These are phyloP conservation scores for Catharus ustulatus DNA, from an alignment of 2,797 vertebrate species.

Conservation along the genomic window DNA sequence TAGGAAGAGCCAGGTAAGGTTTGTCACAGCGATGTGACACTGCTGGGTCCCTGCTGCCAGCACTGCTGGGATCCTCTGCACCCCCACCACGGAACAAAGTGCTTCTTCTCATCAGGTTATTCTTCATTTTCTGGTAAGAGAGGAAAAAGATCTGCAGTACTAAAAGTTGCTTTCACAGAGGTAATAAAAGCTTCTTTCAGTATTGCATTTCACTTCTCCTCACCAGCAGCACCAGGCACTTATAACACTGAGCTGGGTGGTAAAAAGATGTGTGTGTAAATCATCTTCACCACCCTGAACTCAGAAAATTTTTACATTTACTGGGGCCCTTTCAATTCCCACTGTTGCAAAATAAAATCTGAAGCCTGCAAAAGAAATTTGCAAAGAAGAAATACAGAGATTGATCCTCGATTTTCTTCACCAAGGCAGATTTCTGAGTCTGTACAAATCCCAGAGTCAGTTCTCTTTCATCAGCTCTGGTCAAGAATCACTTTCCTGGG, in stretches of 20 bases:
- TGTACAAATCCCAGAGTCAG: background rate
- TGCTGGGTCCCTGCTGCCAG: conserved; percentile 15
- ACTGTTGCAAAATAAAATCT: background rate
- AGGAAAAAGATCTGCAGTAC: background rate
- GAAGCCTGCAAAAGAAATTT: background rate
- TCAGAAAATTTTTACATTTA: background rate
- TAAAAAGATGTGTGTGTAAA: background rate
- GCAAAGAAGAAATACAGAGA: background rate
- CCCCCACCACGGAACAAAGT: fast-evolving
- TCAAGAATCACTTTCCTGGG: background rate
- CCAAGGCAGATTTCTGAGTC: background rate
- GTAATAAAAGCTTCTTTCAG: background rate
- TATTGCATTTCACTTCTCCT: background rate
- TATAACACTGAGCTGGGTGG: background rate
- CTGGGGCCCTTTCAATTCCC: background rate
- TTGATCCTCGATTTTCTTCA: background rate
- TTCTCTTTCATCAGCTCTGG: background rate
- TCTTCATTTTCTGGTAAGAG: background rate
- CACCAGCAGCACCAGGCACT: background rate
- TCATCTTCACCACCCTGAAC: background rate
- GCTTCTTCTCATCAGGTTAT: background rate
- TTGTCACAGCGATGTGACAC: background rate
- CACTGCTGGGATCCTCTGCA: background rate
- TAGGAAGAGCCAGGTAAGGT: background rate
- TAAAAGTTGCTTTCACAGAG: background rate